Base-by-base conservation (phyloP, 1,140 invertebrate genomes). In the Trachelipus rathkii region DNA sequence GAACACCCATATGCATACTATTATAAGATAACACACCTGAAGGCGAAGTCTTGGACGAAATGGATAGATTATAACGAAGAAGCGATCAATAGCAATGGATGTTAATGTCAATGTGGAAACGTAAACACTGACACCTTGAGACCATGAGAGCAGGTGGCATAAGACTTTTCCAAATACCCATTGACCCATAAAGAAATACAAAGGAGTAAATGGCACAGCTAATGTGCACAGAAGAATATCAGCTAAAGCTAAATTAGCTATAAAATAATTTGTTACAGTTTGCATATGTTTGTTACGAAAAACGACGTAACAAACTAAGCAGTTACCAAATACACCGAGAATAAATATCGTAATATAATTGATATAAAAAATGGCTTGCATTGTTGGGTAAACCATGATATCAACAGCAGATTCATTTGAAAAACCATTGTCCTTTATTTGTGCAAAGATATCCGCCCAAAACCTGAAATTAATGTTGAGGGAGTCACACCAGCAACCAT, bases 201-300 rank as follows among this genome's bases (percentile, higher is more conserved):
- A 85, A 0, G 95, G 94, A 0, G 95, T 97, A 83, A 97, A 95
- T 0, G 95, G 96, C n/a, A 98, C 94, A 0, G 95, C 94, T 78
- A 98, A 88, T 1, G 93, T 87, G 84, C 96, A 98, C 71, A 99
- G 88, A 11, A 99, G 84, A 72, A 99, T 94, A 84, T 99, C 97
- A n/a, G 95, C 95, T 10, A 98, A 86, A 0, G 96, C 97, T 75
- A 99, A 86, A 85, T 98, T 99, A 23, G 94, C 93, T 81, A 99
- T 99, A 85, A 99, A 99, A 66, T 96, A 90, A 85, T 99, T 99
- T 15, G 97, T 99, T 0, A 98, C 97, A 0, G 96, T 98, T 84
- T 97, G 96, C 96, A 99, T 99, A 50, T 92, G 90, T 69, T 91
- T 90, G 84, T 97, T 98, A 10, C 93, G 88, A 0, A 92, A 88